A percentile compares a stretch with the other conserved stretches of the same genome.
Conservation (phyloP, 2,888 invertebrate species). For the Ormyrus pomaceus region DNA sequence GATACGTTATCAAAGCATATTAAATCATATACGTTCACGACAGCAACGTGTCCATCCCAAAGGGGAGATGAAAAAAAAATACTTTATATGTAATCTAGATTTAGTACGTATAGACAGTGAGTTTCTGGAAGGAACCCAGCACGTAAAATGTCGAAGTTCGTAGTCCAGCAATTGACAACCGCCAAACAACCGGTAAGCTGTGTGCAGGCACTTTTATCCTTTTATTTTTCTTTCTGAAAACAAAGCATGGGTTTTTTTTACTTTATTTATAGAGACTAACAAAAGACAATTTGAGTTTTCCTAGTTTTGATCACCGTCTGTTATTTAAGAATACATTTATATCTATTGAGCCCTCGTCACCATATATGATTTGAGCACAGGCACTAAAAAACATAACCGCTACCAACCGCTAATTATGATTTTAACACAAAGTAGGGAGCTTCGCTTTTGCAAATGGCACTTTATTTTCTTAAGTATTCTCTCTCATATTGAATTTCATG, state of each 20-base stretch:
- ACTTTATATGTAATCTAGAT: background rate
- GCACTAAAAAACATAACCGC: background rate
- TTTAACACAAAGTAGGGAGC: conserved; percentile 13
- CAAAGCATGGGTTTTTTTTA: conserved; percentile 30
- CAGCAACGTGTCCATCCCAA: background rate
- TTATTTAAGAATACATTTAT: too few relatives aligned
- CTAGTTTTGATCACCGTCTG: too few relatives aligned
- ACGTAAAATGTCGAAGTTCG: conserved; percentile 11
- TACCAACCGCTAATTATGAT: background rate
- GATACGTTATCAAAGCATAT: too few relatives aligned
- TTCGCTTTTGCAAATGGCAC: conserved; percentile 23
- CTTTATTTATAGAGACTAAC: background rate
- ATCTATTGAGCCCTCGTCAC: background rate
- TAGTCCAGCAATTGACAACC: conserved; percentile 42
- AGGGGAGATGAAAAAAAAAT: background rate
- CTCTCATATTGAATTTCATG: conserved; percentile 9
- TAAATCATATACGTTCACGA: too few relatives aligned
- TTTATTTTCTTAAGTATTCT: background rate
- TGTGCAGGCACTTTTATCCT: conserved; percentile 46
- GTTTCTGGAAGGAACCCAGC: conserved; percentile 29
- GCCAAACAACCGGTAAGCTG: conserved; percentile 49
- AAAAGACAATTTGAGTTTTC: too few relatives aligned
- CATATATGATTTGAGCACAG: background rate
- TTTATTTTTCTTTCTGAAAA: conserved; percentile 15
- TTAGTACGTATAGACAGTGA: conserved; percentile 18